phyloP scores from a whole-genome alignment of 2,797 vertebrate species.

The Chelonia mydas region DNA sequence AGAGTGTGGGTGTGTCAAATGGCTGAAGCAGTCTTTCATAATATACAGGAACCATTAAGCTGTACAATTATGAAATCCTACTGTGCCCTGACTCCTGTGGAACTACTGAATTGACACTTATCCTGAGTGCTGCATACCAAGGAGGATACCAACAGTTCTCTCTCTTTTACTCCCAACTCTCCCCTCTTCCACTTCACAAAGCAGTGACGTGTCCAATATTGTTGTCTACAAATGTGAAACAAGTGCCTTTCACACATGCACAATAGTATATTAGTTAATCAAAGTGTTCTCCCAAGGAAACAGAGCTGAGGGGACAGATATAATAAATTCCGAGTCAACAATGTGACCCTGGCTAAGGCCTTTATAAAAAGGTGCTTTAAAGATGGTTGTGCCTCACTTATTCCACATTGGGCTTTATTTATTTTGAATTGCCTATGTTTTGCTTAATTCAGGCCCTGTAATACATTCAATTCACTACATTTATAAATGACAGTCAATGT shows the following conservation, averaged over 20 bases:
- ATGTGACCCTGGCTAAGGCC: background rate
- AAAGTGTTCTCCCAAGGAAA: background rate
- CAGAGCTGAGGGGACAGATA: background rate
- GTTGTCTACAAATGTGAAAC: background rate
- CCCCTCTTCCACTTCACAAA: fast-evolving
- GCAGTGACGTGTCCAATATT: background rate
- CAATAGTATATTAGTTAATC: background rate
- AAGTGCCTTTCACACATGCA: background rate
- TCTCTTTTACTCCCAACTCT: background rate
- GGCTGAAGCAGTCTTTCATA: conserved; percentile 32
- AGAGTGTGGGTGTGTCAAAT: conserved; percentile 46
- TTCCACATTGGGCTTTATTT: background rate
- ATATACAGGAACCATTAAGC: conserved; percentile 34
- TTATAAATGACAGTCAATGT: background rate
- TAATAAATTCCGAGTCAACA: conserved; percentile 7
- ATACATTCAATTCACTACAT: background rate
- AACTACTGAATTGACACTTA: background rate
- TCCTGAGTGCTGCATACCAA: background rate
- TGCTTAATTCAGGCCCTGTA: background rate
- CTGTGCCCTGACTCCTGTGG: background rate
- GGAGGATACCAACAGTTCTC: background rate
- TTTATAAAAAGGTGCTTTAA: background rate
- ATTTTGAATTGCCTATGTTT: background rate
- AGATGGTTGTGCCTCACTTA: conserved; percentile 1
- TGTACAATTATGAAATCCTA: conserved; percentile 42